These are phyloP conservation scores for Sphyrna mokarran DNA, from an alignment of 2,113 vertebrate genomes.

Conservation along the genomic window DNA sequence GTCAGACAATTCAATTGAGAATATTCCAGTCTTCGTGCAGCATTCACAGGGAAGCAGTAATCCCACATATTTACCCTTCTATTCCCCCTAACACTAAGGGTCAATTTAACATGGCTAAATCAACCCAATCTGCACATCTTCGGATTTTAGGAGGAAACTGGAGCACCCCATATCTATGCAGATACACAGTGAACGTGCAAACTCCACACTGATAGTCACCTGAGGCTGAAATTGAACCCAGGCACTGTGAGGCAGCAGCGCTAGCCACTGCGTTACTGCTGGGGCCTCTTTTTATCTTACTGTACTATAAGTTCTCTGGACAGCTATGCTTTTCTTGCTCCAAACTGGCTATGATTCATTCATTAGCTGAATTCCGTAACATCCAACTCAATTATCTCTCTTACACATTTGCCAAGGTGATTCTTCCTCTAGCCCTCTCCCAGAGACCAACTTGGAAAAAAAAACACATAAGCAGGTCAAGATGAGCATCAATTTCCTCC, in stretches of 20 bases:
- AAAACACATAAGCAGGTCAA: background rate
- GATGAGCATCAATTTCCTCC: background rate
- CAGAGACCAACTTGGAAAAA: background rate
- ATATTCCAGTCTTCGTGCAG: background rate
- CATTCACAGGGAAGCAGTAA: background rate
- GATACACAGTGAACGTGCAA: too few species aligned
- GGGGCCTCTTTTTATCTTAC: background rate
- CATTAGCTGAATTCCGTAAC: background rate
- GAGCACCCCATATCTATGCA: too few species aligned
- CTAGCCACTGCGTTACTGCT: too few species aligned
- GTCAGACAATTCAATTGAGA: background rate
- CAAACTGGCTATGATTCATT: background rate
- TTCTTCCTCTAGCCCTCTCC: background rate
- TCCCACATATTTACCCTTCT: too few species aligned
- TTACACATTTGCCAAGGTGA: background rate
- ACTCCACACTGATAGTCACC: too few species aligned
- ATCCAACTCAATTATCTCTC: background rate
- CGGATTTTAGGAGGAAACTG: too few species aligned
- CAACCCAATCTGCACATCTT: too few species aligned
- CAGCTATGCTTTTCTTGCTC: background rate
- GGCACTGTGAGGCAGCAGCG: too few species aligned
- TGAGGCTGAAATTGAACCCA: too few species aligned
- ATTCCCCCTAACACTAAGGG: too few species aligned
- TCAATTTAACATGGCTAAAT: too few species aligned
- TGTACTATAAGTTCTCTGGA: background rate